Conservation (phyloP, 2,888 invertebrate species). For the Cataglyphis albicans region DNA sequence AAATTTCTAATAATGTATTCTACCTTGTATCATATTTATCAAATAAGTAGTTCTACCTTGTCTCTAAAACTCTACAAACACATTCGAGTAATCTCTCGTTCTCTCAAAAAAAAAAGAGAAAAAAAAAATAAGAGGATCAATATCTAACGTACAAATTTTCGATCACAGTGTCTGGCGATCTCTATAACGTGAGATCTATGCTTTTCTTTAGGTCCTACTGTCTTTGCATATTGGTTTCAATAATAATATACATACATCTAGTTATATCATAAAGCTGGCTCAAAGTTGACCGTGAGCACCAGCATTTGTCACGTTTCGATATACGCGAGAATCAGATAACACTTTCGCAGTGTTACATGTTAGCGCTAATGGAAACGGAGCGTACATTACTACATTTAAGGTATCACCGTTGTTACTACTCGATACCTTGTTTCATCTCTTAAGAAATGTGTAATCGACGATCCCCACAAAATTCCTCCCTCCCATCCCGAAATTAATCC, state of each 20-base stretch:
- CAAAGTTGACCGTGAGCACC: constrained; percentile 72
- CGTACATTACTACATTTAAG: constrained; percentile 72
- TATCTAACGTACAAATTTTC: constrained; percentile 70
- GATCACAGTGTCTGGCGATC: constrained; percentile 75
- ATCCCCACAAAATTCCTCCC: constrained; percentile 74
- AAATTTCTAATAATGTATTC: constrained; percentile 76
- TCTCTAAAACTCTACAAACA: constrained; percentile 70
- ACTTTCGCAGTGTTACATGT: constrained; percentile 77
- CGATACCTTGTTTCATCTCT: constrained; percentile 74
- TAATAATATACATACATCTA: constrained; percentile 52
- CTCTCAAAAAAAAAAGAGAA: constrained; percentile 46
- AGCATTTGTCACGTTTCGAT: constrained; percentile 74
- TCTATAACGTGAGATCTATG: constrained; percentile 84
- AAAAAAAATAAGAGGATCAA: constrained; percentile 58
- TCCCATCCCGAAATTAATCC: constrained; percentile 67
- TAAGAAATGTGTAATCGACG: constrained; percentile 74
- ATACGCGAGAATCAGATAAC: constrained; percentile 79
- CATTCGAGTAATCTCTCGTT: constrained; percentile 63
- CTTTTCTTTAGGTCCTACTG: constrained; percentile 47
- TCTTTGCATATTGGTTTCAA: constrained; percentile 18
- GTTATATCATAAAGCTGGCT: constrained; percentile 67
- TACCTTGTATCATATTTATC: constrained; percentile 70
- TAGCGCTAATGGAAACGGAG: constrained; percentile 79
- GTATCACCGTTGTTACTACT: constrained; percentile 70
- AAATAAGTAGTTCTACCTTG: constrained; percentile 71